These are phyloP conservation scores for Martes martes DNA, from an alignment of 2,113 vertebrate species.

Conservation along the genomic window DNA sequence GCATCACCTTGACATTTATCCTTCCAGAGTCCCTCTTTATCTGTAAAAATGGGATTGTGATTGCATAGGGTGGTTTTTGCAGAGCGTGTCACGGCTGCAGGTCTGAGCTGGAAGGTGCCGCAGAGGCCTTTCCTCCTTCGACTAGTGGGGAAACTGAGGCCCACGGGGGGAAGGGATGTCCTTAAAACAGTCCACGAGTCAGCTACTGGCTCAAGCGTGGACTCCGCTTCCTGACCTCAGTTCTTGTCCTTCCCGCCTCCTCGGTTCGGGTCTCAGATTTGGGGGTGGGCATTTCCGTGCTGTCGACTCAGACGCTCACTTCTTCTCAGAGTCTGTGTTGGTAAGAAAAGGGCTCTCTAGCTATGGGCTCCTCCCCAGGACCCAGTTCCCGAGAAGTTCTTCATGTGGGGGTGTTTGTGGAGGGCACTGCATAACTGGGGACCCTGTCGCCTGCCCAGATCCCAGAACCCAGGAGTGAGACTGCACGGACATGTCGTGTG, in stretches of 20 bases:
- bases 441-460: not conserved
- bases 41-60: not conserved
- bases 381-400: not conserved
- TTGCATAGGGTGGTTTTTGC: not conserved
- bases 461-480: not conserved
- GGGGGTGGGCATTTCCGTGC: not conserved
- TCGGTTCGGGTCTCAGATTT: not conserved
- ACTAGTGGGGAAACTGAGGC: not conserved
- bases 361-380: not conserved
- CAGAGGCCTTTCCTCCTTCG: not conserved
- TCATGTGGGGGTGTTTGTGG: not conserved
- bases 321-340: not conserved
- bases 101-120: not conserved
- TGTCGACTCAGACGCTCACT: not conserved
- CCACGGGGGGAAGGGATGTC: not conserved
- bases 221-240: not conserved
- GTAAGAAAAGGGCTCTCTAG: not conserved
- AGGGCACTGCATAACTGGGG: not conserved
- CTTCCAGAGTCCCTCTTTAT: not conserved
- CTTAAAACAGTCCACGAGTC: not conserved
- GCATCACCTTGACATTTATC: not conserved
- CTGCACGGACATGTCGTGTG: not conserved
- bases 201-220: not conserved
- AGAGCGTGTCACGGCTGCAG: not conserved
- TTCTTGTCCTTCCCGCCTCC: fast-evolving